A percentile compares a stretch with the other conserved stretches of the same genome.
These are phyloP conservation scores for Barbus barbus DNA, from an alignment of 2,113 vertebrate species.

Conservation along the genomic window DNA sequence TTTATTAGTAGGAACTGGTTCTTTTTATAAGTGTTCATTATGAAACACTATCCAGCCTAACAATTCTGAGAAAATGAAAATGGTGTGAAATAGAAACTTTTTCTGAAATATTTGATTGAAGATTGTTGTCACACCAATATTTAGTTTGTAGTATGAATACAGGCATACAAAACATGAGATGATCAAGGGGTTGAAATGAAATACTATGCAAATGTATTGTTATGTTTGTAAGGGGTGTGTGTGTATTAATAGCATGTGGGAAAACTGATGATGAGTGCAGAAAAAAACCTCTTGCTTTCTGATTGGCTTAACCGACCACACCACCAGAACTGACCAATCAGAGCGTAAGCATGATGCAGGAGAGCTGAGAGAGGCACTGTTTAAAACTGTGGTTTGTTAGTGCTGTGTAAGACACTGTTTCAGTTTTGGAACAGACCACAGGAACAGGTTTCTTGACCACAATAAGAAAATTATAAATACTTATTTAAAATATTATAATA, in stretches of 20 bases:
- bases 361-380: not conserved
- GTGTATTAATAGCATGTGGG: too few relatives aligned
- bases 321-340: constrained; percentile 64
- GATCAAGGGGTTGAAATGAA: not conserved
- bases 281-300: constrained; percentile 15
- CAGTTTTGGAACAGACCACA: not conserved
- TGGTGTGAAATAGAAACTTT: not conserved
- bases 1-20: not conserved
- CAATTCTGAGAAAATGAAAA: not conserved
- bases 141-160: too few relatives aligned
- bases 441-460: too few relatives aligned
- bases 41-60: not conserved
- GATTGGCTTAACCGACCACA: constrained; percentile 72
- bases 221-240: not conserved
- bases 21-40: not conserved
- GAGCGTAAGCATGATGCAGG: constrained; percentile 5
- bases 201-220: not conserved
- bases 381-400: not conserved
- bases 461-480: too few relatives aligned
- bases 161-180: too few relatives aligned
- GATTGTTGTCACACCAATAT: too few relatives aligned
- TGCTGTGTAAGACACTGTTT: not conserved
- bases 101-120: too few relatives aligned
- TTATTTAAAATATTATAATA: too few relatives aligned
- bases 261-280: constrained; percentile 13